Evolutionary conservation across 2,888 invertebrate genomes (phyloP).

Genomic region (Choreutis nemorana): DNA sequence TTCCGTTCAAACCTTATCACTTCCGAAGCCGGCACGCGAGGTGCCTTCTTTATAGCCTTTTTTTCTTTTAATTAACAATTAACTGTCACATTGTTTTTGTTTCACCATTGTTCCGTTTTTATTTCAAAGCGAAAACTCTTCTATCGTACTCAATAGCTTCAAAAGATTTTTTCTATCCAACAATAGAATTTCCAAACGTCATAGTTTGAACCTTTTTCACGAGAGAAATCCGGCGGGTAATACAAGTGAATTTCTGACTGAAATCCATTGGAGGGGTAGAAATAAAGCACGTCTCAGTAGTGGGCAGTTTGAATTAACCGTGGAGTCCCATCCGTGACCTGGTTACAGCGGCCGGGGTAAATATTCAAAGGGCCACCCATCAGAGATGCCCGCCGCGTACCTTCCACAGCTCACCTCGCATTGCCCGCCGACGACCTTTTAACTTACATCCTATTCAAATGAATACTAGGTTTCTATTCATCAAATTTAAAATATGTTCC

Average conservation of each 20-base stretch:
- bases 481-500: no score
- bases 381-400: constrained; percentile 50
- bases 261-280: no score
- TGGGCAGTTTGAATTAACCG: constrained; percentile 45
- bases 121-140: no score
- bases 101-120: no score
- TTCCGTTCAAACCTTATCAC: constrained; percentile 13
- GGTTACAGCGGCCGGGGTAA: constrained; percentile 47
- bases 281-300: constrained; percentile 27
- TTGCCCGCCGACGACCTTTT: constrained; percentile 24
- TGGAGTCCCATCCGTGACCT: constrained; percentile 38
- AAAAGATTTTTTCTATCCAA: no score
- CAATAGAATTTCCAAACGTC: no score
- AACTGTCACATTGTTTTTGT: constrained; percentile 24
- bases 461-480: no score
- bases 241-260: no score
- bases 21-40: constrained; percentile 10
- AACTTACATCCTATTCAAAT: no score
- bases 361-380: constrained; percentile 59
- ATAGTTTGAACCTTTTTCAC: no score
- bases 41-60: constrained; percentile 12
- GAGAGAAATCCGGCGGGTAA: no score
- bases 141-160: no score
- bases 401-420: constrained; percentile 19
- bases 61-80: constrained; percentile 31